Base-by-base conservation (phyloP, 2,113 vertebrate species). In the Ahaetulla prasina region DNA sequence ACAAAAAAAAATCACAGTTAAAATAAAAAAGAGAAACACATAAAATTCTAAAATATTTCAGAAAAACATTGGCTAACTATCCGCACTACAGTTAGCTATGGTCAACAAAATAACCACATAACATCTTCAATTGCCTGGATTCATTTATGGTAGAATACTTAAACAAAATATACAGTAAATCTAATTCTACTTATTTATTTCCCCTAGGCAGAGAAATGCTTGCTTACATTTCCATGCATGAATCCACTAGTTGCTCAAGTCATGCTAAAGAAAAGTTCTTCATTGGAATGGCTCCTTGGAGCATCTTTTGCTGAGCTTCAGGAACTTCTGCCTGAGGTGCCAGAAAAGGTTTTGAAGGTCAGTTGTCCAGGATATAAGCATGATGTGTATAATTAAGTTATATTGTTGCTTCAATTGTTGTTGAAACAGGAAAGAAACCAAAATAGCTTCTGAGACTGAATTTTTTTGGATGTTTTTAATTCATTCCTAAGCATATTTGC, bases 321-420 rank as follows among this genome's bases (percentile, higher is more conserved):
- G 89, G 94, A 98, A 93, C 97, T 98, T 92, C 94, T 99, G 16
- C 98, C 99, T 90, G 97, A 99, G 90, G 97, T 99, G 93, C 98
- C 98, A 93, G 97, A 97, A 93, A 99, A 98, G 97, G 97, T 99
- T 84, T 95, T 99, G 92, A 99, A 99, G 99, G 99, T 99, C 91
- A 94, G 96, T 52, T 88, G 90, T 84, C 85, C 47, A 90, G 90
- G 27, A 49, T 90, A 45, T 88, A 20, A 45, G 60, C 80, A 55
- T 35, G 9, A n/a, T 45, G 30, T 25, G 8, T 39, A 53, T 8
- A 11, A 11, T 57, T 52, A 27, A 60, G 14, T 80, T 57, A 23
- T 60, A 9, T 94, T 94, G 16, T 35, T 57, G 87, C 23, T 86
- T 86, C 10, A 2, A 49, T 53, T 90, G 14, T 52, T 54, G n/a